Evolutionary conservation across 2,797 vertebrate genomes (phyloP), one percentile per base, ranked within the genome.

Genomic region (Phoeniculus purpureus): DNA sequence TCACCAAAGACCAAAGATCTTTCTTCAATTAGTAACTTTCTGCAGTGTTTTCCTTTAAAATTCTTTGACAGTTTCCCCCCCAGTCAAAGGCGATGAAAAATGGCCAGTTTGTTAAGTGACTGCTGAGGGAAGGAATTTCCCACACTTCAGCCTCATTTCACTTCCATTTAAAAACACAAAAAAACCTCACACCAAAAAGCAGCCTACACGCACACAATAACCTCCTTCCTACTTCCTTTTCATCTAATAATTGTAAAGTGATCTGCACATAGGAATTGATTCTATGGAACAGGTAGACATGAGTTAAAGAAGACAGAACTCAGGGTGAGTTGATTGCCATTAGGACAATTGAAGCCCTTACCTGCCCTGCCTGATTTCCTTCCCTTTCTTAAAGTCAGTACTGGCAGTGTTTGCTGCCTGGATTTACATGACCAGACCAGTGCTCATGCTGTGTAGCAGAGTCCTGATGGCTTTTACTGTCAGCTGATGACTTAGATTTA

Each of bases 11-110:
- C 93, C 73, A 90, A 91, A 87, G 85, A 89, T 87, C 92, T 94
- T 93, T 94, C 88, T 95, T 90, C 81, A 81, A 56, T 91, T 91
- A 95, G 74, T 91, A 81, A 79, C 47, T 43, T 90, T 93, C 72
- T 92, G 81, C 76, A 76, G 56, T 89, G 90, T 90, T 95, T 94
- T 92, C 40, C 65, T 92, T 95, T 87, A 21, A 75, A 75, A 78
- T 85, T 83, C 82, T 85, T 60, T 89, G 52, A 67, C 92, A 87
- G 29, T 61, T 67, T 80, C 85, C 90, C 56, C 71, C 45, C 58
- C 31, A 6, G 31, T 76, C 64, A n/a, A 34, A 84, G 72, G 23
- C 47, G 66, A 92, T 88, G 77, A 93, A 84, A 92, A 94, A 87
- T 78, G 34, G 56, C 62, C 73, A 54, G 19, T 92, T 88, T 84